Base-by-base conservation (phyloP, 2,113 vertebrate species). In the Pelobates fuscus region DNA sequence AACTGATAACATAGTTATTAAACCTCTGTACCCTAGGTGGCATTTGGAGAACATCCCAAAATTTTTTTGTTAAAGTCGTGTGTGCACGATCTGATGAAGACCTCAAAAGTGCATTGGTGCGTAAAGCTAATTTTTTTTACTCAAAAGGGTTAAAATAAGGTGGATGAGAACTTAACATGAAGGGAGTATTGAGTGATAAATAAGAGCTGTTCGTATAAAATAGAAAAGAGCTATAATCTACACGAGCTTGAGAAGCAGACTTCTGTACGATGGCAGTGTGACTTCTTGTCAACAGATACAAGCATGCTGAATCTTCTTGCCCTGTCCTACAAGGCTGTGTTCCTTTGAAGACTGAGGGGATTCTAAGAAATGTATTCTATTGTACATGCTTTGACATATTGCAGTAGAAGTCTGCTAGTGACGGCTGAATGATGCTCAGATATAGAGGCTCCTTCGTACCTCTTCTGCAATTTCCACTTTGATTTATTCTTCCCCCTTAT, bases 1-100 rank as follows among this genome's bases (percentile, higher is more conserved):
- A 78, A 78, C 84, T 86, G 78, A 80, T 81, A 70, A 66, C 63
- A 68, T 69, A 32, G 82, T 79, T 77, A 70, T 37, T n/a, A n/a
- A n/a, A 37, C 32, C 5, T 60, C n/a, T 78, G 62, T 65, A 0
- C 49, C 57, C 0, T 0, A 54, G 30, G 69, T 37, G 59, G 64
- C 77, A 74, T 61, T 44, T 23, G 55, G 43, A 20, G 68, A 37
- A 79, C 74, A 65, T 78, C 79, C 52, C n/a, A n/a, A n/a, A n/a
- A n/a, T n/a, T n/a, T n/a, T n/a, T n/a, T n/a, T n/a, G n/a, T n/a
- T n/a, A n/a, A n/a, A n/a, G n/a, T n/a, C n/a, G n/a, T 8, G 32
- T 37, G 32, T 1, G 32, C 32, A 5, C 5, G 32, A 37, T 5
- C 10, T 5, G 32, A 5, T 37, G 32, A 37, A 10, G 10, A 6